Evolutionary conservation across 2,113 vertebrate genomes (phyloP).

Genomic region (Empidonax traillii): DNA sequence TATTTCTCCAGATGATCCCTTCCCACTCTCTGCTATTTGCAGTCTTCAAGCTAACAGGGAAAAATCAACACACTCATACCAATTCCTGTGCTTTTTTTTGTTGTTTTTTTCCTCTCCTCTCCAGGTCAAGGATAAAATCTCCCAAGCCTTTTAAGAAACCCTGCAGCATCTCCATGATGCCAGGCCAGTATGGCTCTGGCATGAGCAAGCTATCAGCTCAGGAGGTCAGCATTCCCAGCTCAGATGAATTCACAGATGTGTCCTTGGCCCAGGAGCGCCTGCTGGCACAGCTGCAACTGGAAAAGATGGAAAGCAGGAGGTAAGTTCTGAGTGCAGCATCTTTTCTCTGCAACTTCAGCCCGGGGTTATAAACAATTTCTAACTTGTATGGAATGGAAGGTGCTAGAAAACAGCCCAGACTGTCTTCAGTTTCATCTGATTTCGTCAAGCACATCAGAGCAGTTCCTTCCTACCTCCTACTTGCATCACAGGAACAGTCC

Average conservation of each 20-base stretch:
- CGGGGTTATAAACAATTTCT: not conserved
- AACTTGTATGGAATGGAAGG: not conserved
- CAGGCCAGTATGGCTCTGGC: not conserved
- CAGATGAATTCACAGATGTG: constrained; percentile 46
- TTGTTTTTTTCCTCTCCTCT: not conserved
- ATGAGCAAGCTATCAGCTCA: not conserved
- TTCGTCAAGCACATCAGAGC: not conserved
- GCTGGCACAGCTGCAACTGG: constrained; percentile 74
- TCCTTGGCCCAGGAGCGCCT: constrained; percentile 74
- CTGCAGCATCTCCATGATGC: not conserved
- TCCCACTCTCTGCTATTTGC: not conserved
- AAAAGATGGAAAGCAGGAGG: constrained; percentile 80
- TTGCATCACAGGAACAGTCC: not conserved
- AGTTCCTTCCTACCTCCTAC: not conserved
- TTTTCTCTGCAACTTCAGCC: not conserved
- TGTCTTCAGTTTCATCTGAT: not conserved
- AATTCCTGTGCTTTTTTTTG: not conserved
- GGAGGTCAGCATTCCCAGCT: not conserved
- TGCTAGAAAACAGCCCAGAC: not conserved
- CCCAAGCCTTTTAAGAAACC: not conserved
- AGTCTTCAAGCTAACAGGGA: not conserved
- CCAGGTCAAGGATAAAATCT: constrained; percentile 53
- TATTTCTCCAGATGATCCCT: not conserved
- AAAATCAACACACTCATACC: not conserved
- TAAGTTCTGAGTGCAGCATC: not conserved